Evolutionary conservation across 2,797 vertebrate genomes (phyloP).

Genomic region (Lindbergichthys nudifrons): DNA sequence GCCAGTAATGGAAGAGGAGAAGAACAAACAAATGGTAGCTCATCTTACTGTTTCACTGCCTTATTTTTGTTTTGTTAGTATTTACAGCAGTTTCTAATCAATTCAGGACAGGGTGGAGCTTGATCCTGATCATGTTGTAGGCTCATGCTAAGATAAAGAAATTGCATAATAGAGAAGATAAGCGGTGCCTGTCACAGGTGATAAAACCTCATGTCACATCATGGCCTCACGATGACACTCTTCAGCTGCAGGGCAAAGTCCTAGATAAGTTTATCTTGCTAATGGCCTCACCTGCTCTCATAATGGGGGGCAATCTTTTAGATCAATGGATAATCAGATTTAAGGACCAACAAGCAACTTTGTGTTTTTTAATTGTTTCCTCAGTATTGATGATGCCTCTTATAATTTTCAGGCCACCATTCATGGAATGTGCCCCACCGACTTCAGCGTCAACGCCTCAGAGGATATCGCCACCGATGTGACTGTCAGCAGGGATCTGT

Average conservation of each 20-base stretch:
- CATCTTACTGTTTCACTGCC: background rate
- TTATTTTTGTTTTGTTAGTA: slow-evolving; percentile 20
- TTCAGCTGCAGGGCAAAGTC: slow-evolving; percentile 74
- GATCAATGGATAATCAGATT: slow-evolving; percentile 58
- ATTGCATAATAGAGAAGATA: slow-evolving; percentile 76
- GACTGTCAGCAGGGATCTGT: slow-evolving; percentile 87
- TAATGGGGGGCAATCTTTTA: slow-evolving; percentile 44
- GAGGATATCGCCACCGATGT: slow-evolving; percentile 86
- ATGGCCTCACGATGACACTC: slow-evolving; percentile 53
- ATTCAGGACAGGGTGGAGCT: slow-evolving; percentile 28
- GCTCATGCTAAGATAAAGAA: slow-evolving; percentile 62
- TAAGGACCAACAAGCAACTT: background rate
- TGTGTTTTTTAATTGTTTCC: slow-evolving; percentile 11
- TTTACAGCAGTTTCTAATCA: slow-evolving; percentile 14
- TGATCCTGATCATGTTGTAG: slow-evolving; percentile 30
- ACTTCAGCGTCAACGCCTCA: slow-evolving; percentile 81
- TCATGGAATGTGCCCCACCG: slow-evolving; percentile 89
- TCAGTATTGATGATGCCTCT: slow-evolving; percentile 21
- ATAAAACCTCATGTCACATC: slow-evolving; percentile 63
- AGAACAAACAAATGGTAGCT: slow-evolving; percentile 76
- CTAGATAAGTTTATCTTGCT: slow-evolving; percentile 76
- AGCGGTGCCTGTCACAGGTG: slow-evolving; percentile 59
- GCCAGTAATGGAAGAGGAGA: slow-evolving; percentile 84
- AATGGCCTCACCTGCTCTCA: slow-evolving; percentile 62
- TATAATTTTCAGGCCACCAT: slow-evolving; percentile 86